These are phyloP conservation scores for Synanthedon myopaeformis DNA, from an alignment of 2,888 invertebrate genomes.

Conservation along the genomic window DNA sequence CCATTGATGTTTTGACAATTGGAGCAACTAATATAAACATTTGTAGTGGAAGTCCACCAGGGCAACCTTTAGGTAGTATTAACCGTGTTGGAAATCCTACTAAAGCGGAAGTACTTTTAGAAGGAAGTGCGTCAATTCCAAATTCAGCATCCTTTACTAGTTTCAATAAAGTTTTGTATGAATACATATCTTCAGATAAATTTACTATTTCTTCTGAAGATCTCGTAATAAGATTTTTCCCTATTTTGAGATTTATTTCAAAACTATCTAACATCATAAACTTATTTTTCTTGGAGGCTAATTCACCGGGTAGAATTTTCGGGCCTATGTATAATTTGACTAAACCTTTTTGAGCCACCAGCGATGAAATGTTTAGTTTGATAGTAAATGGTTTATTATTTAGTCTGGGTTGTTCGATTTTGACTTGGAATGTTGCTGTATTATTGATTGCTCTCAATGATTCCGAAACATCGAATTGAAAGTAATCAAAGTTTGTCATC, in stretches of 20 bases:
- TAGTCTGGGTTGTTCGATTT: conserved; percentile 72
- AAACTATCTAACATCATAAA: conserved; percentile 73
- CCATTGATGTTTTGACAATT: conserved; percentile 34
- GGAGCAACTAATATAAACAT: conserved; percentile 75
- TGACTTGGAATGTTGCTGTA: conserved; percentile 44
- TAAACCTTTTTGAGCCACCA: conserved; percentile 69
- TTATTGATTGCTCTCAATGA: conserved; percentile 47
- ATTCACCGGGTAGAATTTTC: conserved; percentile 71
- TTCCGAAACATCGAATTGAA: conserved; percentile 74
- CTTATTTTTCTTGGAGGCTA: conserved; percentile 59
- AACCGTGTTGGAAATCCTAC: conserved; percentile 77
- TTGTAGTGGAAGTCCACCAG: conserved; percentile 73
- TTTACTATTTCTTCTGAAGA: conserved; percentile 72
- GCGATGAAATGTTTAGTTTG: conserved; percentile 72
- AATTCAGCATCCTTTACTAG: conserved; percentile 70
- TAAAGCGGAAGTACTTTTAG: conserved; percentile 61
- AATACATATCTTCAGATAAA: conserved; percentile 71
- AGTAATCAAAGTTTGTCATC: conserved; percentile 75
- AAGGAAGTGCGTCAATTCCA: conserved; percentile 59
- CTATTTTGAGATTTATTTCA: conserved; percentile 69
- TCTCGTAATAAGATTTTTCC: conserved; percentile 74
- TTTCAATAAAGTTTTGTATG: conserved; percentile 70
- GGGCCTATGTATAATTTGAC: conserved; percentile 79
- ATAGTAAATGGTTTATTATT: conserved; percentile 79
- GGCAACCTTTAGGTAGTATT: conserved; percentile 77